phyloP scores from a whole-genome alignment of 2,888 invertebrate genomes.

The Hydroisotoma schaefferi region DNA sequence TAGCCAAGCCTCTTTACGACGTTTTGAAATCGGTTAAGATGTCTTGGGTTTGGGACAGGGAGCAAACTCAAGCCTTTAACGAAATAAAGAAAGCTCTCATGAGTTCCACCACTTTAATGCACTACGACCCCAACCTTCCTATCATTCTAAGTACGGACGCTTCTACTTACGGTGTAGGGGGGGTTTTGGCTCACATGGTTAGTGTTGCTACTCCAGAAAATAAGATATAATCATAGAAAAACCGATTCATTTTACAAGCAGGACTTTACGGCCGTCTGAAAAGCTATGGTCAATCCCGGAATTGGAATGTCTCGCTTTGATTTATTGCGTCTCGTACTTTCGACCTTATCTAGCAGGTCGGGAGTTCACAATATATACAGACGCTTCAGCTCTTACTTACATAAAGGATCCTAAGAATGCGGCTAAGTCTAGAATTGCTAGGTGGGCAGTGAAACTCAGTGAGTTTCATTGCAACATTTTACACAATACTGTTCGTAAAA shows the following conservation, averaged over 20 bases:
- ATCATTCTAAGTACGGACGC: background rate
- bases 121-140: background rate
- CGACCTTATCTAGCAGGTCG: slow-evolving; percentile 1
- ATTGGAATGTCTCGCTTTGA: slow-evolving; percentile 7
- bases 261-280: slow-evolving; percentile 1
- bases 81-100: background rate
- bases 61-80: background rate
- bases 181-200: background rate
- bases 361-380: slow-evolving; percentile 6
- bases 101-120: background rate
- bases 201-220: background rate
- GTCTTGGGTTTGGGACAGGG: background rate
- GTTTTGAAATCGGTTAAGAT: background rate
- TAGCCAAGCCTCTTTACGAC: slow-evolving; percentile 48
- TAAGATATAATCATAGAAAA: background rate
- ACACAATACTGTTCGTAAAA: background rate
- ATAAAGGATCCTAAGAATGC: slow-evolving; percentile 3
- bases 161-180: background rate
- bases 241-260: slow-evolving; percentile 9
- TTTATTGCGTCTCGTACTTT: background rate
- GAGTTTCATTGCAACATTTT: slow-evolving; percentile 10
- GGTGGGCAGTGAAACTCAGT: slow-evolving; percentile 9
- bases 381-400: slow-evolving; percentile 7
- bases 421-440: slow-evolving; percentile 2
- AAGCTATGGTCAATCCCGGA: slow-evolving; percentile 7